Base-by-base conservation (phyloP, 2,888 invertebrate genomes). In the Pecten maximus region DNA sequence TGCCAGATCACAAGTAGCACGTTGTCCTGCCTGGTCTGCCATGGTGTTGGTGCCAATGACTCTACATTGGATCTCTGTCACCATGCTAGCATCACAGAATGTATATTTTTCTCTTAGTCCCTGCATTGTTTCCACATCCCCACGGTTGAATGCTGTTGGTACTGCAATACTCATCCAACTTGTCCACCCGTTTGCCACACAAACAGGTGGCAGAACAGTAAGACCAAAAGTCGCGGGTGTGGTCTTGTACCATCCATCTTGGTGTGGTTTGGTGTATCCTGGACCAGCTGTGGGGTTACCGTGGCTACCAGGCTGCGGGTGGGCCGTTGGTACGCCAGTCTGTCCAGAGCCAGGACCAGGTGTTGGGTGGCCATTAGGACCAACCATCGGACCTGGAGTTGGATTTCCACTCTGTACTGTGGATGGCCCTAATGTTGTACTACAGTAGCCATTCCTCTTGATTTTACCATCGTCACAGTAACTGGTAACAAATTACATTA, bases 181-280 rank as follows among this genome's bases (percentile, higher is more conserved):
- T 0, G 98, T 98, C 98, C 98, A 98, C 0, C 98, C 98, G 2
- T 97, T 96, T 87, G 97, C 97, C 2, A 93, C 54, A 95, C 98
- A 98, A 54, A 97, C 95, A 0, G 92, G 92, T 40, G 92, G 90
- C 39, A 92, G 88, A 28, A 50, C 88, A 28, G 44, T 88, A n/a
- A 50, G 44, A 28, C 48, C 50, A 28, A 60, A 60, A 19, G 89
- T 6, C 23, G 90, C 87, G 88, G 93, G 92, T 91, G 91, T 86
- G n/a, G 40, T 44, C n/a, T n/a, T 48, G 44, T 19, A 28, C 2
- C 28, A 16, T n/a, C 40, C 44, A 28, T 50, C 50, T 23, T 40
- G 40, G 28, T 44, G 28, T 48, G 88, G 44, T 23, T 39, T 48
- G 23, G 40, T 40, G 48, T 44, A 39, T 35, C 88, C 50, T 12